A percentile compares a stretch with the other conserved stretches of the same genome.
These are phyloP conservation scores for Syngnathus typhle DNA, from an alignment of 2,113 vertebrate species.

Conservation along the genomic window DNA sequence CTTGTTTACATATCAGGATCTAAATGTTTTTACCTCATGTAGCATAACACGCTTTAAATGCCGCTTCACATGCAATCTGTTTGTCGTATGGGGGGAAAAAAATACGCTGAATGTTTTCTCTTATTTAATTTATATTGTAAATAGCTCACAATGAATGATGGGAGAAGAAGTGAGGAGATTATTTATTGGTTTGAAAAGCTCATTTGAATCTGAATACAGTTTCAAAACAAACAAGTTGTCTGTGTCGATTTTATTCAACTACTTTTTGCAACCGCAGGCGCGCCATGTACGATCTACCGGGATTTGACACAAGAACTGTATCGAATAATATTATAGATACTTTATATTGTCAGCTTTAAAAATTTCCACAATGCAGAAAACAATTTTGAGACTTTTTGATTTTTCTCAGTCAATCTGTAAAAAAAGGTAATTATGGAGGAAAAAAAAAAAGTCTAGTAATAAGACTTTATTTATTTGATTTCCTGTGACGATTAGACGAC, in stretches of 20 bases:
- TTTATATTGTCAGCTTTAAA: too few relatives aligned
- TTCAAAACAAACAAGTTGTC: constrained; percentile 57
- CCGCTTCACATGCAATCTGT: constrained; percentile 22
- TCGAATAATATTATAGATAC: too few relatives aligned
- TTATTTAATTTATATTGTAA: constrained; percentile 98
- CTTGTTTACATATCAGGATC: constrained; percentile 42
- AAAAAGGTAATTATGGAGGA: too few relatives aligned
- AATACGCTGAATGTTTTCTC: constrained; percentile 79
- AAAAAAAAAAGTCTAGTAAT: background rate
- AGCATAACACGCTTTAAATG: constrained; percentile 22
- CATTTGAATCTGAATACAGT: constrained; percentile 87
- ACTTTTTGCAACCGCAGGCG: background rate
- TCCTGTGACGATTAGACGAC: background rate
- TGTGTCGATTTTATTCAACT: constrained; percentile 20
- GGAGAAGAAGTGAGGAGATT: constrained; percentile 86
- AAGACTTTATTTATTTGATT: background rate
- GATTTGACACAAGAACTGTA: too few relatives aligned
- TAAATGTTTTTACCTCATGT: constrained; percentile 20
- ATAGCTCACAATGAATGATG: constrained; percentile 86
- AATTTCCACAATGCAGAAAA: too few relatives aligned
- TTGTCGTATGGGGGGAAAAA: constrained; percentile 53
- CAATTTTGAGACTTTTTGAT: too few relatives aligned
- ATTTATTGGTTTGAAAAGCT: constrained; percentile 86
- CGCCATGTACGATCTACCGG: too few relatives aligned
- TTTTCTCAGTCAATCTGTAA: too few relatives aligned